phyloP scores from a whole-genome alignment of 2,888 invertebrate genomes.

The Dendrolimus pini region DNA sequence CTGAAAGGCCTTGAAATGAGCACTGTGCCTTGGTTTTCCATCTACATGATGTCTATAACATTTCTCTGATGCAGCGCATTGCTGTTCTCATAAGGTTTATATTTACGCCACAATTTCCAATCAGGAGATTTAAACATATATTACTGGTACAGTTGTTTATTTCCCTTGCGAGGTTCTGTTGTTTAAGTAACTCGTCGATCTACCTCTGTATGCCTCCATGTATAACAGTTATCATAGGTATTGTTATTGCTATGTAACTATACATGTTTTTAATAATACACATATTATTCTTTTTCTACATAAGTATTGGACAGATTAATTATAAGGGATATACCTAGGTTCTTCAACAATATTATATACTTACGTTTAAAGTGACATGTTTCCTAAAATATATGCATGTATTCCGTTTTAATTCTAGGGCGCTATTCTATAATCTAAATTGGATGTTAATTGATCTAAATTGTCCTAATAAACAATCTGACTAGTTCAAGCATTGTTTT shows the following conservation, averaged over 20 bases:
- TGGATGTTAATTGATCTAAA: slow-evolving; percentile 41
- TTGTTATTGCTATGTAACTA: slow-evolving; percentile 46
- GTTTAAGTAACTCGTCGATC: slow-evolving; percentile 51
- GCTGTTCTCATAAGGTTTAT: no score
- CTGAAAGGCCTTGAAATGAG: no score
- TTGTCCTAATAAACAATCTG: slow-evolving; percentile 64
- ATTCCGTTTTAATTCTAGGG: slow-evolving; percentile 49
- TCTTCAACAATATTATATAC: slow-evolving; percentile 10
- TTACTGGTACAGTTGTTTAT: no score
- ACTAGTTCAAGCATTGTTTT: slow-evolving; percentile 34
- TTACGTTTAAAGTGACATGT: slow-evolving; percentile 22
- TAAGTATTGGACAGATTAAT: slow-evolving; percentile 35
- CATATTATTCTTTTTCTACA: slow-evolving; percentile 50
- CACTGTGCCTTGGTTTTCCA: no score
- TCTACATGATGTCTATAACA: no score
- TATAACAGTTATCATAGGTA: slow-evolving; percentile 54
- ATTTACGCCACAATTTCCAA: no score
- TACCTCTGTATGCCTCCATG: slow-evolving; percentile 70
- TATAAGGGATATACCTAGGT: slow-evolving; percentile 40
- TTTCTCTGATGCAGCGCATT: no score
- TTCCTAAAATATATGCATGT: slow-evolving; percentile 40
- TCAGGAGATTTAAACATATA: no score
- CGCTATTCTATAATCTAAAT: slow-evolving; percentile 48
- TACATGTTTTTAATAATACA: slow-evolving; percentile 32
- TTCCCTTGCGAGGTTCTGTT: slow-evolving; percentile 13